Evolutionary conservation across 1,140 invertebrate species (phyloP).

Genomic region (Drosophila busckii): DNA sequence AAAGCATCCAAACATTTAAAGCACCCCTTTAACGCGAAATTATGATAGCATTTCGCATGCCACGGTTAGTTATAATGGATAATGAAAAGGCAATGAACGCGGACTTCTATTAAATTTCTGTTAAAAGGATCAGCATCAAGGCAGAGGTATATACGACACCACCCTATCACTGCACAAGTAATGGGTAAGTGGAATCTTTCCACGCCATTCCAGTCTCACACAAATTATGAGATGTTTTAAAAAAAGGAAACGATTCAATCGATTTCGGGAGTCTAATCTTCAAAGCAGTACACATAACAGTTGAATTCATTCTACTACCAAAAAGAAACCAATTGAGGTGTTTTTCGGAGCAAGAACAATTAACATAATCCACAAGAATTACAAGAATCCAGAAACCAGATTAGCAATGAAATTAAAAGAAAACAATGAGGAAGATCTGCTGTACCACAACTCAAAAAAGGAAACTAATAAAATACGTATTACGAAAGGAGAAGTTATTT

Average conservation of each 20-base stretch:
- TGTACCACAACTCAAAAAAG: slow-evolving; percentile 6
- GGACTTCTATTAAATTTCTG: slow-evolving; percentile 21
- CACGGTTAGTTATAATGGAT: slow-evolving; percentile 13
- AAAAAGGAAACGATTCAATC: not conserved
- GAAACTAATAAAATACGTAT: not conserved
- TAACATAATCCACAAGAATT: too few species aligned
- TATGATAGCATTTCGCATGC: slow-evolving; percentile 14
- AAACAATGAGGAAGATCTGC: slow-evolving; percentile 14
- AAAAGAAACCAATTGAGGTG: too few species aligned
- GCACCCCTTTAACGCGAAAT: slow-evolving; percentile 12
- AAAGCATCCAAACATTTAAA: slow-evolving; percentile 20
- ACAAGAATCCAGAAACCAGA: too few species aligned
- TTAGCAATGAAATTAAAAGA: too few species aligned
- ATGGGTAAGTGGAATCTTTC: slow-evolving; percentile 23
- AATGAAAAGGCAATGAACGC: slow-evolving; percentile 24
- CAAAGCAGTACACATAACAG: slow-evolving; percentile 9
- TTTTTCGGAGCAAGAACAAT: too few species aligned
- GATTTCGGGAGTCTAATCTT: slow-evolving; percentile 7
- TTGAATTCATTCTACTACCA: slow-evolving; percentile 9
- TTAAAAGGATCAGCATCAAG: slow-evolving; percentile 20
- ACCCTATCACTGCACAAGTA: slow-evolving; percentile 19
- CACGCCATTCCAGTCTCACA: slow-evolving; percentile 22
- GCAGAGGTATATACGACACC: slow-evolving; percentile 18
- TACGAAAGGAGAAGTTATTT: slow-evolving; percentile 5
- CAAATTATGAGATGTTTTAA: slow-evolving; percentile 19